A percentile compares a stretch with the other conserved stretches of the same genome.
Evolutionary conservation across 2,113 vertebrate genomes (phyloP).

Genomic region (Piprites chloris): DNA sequence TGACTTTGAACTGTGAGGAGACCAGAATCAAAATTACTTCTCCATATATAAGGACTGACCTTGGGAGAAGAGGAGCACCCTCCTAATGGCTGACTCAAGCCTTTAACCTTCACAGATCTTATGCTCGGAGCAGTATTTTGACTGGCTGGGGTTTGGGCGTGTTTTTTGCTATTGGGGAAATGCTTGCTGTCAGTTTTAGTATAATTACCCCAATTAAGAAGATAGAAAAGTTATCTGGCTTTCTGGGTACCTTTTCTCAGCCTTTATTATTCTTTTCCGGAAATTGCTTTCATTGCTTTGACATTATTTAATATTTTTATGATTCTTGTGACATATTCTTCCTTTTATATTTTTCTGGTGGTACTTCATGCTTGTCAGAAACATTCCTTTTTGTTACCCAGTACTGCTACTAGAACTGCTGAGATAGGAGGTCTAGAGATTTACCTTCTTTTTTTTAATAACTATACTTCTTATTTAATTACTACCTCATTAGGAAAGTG

Average conservation of each 20-base stretch:
- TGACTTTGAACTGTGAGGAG: slow-evolving; percentile 32
- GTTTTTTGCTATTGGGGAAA: slow-evolving; percentile 13
- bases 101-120: slow-evolving; percentile 22
- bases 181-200: not conserved
- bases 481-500: not conserved
- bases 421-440: not conserved
- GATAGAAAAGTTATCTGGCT: not conserved
- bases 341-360: not conserved
- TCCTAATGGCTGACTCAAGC: not conserved
- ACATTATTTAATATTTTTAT: not conserved
- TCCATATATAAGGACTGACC: not conserved
- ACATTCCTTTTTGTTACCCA: not conserved
- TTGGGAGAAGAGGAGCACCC: not conserved
- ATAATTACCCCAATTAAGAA: slow-evolving; percentile 10
- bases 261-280: not conserved
- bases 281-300: not conserved
- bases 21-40: slow-evolving; percentile 30
- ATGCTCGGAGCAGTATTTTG: not conserved
- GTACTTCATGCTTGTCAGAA: not conserved
- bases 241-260: not conserved
- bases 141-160: not conserved
- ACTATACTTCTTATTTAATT: not conserved
- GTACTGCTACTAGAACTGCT: not conserved
- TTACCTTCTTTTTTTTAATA: not conserved
- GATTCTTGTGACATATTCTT: not conserved